Conservation (phyloP, 2,888 invertebrate genomes). For the Macaria notata region DNA sequence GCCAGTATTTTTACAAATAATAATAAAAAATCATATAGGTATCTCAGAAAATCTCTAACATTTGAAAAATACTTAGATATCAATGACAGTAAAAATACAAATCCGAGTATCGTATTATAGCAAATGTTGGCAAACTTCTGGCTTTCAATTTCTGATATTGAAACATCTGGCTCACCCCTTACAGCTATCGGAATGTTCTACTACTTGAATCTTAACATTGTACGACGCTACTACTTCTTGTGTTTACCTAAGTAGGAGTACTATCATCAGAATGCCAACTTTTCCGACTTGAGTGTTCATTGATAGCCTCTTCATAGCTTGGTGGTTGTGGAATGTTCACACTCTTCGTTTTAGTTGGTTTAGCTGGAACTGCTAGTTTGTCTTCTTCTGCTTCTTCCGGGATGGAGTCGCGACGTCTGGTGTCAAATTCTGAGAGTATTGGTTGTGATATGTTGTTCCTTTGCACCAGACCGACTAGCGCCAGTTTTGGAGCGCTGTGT, state of each 20-base stretch:
- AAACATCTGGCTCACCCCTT: too few species aligned
- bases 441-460: slow-evolving; percentile 84
- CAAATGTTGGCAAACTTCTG: too few species aligned
- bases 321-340: slow-evolving; percentile 67
- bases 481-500: slow-evolving; percentile 84
- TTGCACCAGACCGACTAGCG: slow-evolving; percentile 71
- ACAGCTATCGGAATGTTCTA: too few species aligned
- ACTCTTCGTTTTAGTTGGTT: slow-evolving; percentile 63
- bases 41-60: too few species aligned
- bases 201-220: too few species aligned
- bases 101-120: too few species aligned
- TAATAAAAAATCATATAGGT: too few species aligned
- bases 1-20: too few species aligned
- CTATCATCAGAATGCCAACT: slow-evolving; percentile 80
- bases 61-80: too few species aligned
- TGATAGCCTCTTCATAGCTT: slow-evolving; percentile 68
- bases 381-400: slow-evolving; percentile 83
- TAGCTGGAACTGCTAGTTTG: slow-evolving; percentile 51
- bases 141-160: too few species aligned
- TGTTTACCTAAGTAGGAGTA: slow-evolving; percentile 61
- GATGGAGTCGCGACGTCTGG: slow-evolving; percentile 82
- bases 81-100: too few species aligned
- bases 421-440: slow-evolving; percentile 81
- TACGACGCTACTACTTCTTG: too few species aligned
- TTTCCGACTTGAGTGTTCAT: slow-evolving; percentile 60